Conservation (phyloP, 2,113 vertebrate species). For the Fregetta grallaria region DNA sequence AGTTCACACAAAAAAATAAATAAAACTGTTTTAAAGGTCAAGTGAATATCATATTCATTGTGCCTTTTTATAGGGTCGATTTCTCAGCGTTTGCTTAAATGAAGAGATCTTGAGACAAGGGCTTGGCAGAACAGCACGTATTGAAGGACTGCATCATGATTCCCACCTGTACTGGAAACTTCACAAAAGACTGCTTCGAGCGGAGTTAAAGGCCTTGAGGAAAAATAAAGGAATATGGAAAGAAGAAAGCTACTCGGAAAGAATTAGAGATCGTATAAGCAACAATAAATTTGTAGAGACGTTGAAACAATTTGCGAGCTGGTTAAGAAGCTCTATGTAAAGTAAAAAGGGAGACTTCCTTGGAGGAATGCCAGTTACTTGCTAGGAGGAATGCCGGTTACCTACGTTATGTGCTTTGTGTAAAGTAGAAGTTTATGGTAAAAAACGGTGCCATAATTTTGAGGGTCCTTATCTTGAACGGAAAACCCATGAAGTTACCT, state of each 20-base stretch:
- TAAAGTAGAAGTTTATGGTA: background rate
- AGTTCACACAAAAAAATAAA: background rate
- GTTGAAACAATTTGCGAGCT: slow-evolving; percentile 72
- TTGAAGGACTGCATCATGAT: slow-evolving; percentile 76
- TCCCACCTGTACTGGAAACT: slow-evolving; percentile 84
- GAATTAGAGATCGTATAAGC: slow-evolving; percentile 56
- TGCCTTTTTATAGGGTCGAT: slow-evolving; percentile 71
- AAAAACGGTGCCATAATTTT: background rate
- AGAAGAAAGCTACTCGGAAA: slow-evolving; percentile 76
- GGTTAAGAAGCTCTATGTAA: slow-evolving; percentile 22
- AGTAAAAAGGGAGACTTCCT: background rate
- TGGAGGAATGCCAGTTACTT: background rate
- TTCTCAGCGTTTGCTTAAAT: slow-evolving; percentile 81
- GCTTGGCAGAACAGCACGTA: slow-evolving; percentile 79
- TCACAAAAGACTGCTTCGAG: slow-evolving; percentile 85
- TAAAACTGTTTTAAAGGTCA: background rate
- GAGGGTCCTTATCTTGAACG: background rate
- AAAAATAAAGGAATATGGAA: slow-evolving; percentile 88
- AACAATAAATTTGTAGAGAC: slow-evolving; percentile 66
- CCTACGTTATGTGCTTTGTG: fast-evolving
- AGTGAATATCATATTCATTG: background rate
- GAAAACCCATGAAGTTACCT: background rate
- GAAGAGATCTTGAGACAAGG: slow-evolving; percentile 86
- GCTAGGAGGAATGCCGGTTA: no score
- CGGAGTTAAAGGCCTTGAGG: slow-evolving; percentile 85